These are phyloP conservation scores for Prenolepis imparis DNA, from an alignment of 2,888 invertebrate species.

Conservation along the genomic window DNA sequence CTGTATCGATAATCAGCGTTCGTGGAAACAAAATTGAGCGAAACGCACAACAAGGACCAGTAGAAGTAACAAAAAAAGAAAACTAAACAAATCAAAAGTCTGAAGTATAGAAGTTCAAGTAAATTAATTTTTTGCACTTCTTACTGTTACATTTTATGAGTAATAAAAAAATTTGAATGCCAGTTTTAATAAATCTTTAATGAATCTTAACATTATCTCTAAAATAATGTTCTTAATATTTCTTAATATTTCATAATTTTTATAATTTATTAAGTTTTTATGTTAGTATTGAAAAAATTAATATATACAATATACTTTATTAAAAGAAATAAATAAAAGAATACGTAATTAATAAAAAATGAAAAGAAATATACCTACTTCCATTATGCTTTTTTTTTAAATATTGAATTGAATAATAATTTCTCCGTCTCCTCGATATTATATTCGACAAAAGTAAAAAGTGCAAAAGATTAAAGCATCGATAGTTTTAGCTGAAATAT, in stretches of 20 bases:
- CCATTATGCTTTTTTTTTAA: not conserved
- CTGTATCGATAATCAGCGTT: slow-evolving; percentile 23
- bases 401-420: not conserved
- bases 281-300: not conserved
- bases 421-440: not conserved
- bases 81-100: slow-evolving; percentile 29
- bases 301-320: not conserved
- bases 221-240: not conserved
- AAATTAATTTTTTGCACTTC: slow-evolving; percentile 30
- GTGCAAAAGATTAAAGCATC: slow-evolving; percentile 15
- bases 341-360: not conserved
- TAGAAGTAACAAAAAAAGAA: slow-evolving; percentile 4
- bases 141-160: slow-evolving; percentile 17
- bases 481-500: slow-evolving; percentile 16
- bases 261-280: not conserved
- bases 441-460: not conserved
- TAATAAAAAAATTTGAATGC: not conserved
- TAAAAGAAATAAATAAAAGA: slow-evolving; percentile 1
- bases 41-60: slow-evolving; percentile 74
- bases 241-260: not conserved
- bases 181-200: not conserved
- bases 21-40: slow-evolving; percentile 45
- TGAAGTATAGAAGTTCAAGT: slow-evolving; percentile 35
- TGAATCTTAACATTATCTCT: not conserved
- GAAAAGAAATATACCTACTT: not conserved